These are phyloP conservation scores for Emmelina monodactyla DNA, from an alignment of 2,888 invertebrate genomes.

Conservation along the genomic window DNA sequence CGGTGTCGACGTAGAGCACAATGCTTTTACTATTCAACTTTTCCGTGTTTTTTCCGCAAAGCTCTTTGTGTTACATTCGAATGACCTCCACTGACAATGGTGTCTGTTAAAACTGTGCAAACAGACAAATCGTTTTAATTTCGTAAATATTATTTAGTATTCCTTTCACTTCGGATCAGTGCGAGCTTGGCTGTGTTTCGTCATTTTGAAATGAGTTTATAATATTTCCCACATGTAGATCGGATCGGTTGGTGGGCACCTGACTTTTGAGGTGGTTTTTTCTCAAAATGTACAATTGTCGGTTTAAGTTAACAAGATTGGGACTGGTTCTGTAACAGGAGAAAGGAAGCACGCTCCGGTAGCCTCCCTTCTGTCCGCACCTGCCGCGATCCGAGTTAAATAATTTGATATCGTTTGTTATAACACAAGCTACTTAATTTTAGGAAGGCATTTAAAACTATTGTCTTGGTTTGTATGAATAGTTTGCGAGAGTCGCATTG, in stretches of 20 bases:
- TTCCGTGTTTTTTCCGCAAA: slow-evolving; percentile 10
- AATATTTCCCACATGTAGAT: neutral
- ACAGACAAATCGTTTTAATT: neutral
- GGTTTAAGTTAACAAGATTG: neutral
- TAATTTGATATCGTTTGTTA: neutral
- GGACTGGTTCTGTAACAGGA: neutral
- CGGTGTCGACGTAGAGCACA: neutral
- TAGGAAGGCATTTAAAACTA: too few species aligned
- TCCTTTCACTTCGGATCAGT: slow-evolving; percentile 1
- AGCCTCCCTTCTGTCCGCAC: slow-evolving; percentile 24
- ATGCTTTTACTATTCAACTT: neutral
- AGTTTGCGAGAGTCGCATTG: too few species aligned
- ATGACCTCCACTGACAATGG: neutral
- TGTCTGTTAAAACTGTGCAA: neutral
- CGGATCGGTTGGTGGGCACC: neutral
- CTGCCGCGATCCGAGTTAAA: neutral
- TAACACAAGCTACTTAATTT: too few species aligned
- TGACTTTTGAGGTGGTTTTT: neutral
- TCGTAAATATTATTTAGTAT: too few species aligned
- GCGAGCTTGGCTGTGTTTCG: neutral
- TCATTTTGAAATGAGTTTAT: neutral
- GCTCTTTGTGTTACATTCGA: slow-evolving; percentile 9
- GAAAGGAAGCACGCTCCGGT: slow-evolving; percentile 34
- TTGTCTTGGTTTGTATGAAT: too few species aligned
- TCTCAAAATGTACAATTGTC: neutral